Percentiles rank a stretch among this genome's conserved stretches.
These are phyloP conservation scores for Oryctolagus cuniculus DNA, from an alignment of 2,113 vertebrate genomes.

Conservation along the genomic window mOryCun1.1 NC_091445.1:45805001-45805500, in stretches of 20 bases:
- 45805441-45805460: conserved; percentile 91
- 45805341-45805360: accelerated
- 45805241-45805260: background rate
- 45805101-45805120: too few species aligned
- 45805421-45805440: accelerated
- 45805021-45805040: too few species aligned
- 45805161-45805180: background rate
- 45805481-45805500: conserved; percentile 98
- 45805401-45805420: too few species aligned
- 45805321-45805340: too few species aligned
- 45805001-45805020: too few species aligned
- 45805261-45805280: background rate
- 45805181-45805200: background rate
- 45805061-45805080: too few species aligned
- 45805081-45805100: too few species aligned
- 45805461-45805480: conserved; percentile 96
- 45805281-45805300: background rate
- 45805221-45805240: background rate
- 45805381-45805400: accelerated
- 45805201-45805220: background rate
- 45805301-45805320: background rate
- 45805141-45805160: too few species aligned
- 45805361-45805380: accelerated
- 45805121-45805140: too few species aligned
- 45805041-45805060: too few species aligned